Conservation (phyloP, 1,140 invertebrate species). For the Oedothorax gibbosus region DNA sequence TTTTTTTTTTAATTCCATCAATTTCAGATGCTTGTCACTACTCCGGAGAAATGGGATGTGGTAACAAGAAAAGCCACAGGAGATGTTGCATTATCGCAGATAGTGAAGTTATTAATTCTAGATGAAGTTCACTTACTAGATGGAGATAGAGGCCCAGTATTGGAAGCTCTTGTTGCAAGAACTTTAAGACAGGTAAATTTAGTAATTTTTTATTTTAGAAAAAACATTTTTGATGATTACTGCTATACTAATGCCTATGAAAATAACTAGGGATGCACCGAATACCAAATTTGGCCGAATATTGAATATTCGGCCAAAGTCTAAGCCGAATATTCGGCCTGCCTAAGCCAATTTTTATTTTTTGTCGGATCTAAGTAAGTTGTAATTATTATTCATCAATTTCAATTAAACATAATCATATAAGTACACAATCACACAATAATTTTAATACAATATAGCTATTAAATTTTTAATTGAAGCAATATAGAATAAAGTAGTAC, state of each 20-base stretch:
- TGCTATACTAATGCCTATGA: background rate
- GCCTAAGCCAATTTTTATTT: too few relatives aligned
- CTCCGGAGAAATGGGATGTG: slow-evolving; percentile 99
- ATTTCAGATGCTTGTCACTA: slow-evolving; percentile 90
- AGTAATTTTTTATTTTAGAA: background rate
- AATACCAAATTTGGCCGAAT: too few relatives aligned
- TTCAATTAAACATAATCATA: too few relatives aligned
- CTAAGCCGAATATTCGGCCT: too few relatives aligned
- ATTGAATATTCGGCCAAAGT: too few relatives aligned
- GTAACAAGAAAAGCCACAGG: slow-evolving; percentile 95
- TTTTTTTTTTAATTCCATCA: slow-evolving; percentile 11
- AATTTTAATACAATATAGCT: too few relatives aligned
- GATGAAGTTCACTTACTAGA: slow-evolving; percentile 99
- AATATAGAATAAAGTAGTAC: too few relatives aligned
- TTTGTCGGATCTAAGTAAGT: too few relatives aligned
- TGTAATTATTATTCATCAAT: too few relatives aligned
- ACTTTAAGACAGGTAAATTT: slow-evolving; percentile 84
- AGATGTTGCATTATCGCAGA: slow-evolving; percentile 88
- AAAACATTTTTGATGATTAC: background rate
- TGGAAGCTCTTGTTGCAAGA: slow-evolving; percentile 96
- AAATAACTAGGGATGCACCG: too few relatives aligned
- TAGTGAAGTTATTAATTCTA: slow-evolving; percentile 95
- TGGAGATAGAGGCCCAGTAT: slow-evolving; percentile 96
- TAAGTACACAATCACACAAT: too few relatives aligned
- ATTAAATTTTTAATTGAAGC: too few relatives aligned